Base-by-base conservation (phyloP, 2,888 invertebrate species). In the Desoria tigrina region DNA sequence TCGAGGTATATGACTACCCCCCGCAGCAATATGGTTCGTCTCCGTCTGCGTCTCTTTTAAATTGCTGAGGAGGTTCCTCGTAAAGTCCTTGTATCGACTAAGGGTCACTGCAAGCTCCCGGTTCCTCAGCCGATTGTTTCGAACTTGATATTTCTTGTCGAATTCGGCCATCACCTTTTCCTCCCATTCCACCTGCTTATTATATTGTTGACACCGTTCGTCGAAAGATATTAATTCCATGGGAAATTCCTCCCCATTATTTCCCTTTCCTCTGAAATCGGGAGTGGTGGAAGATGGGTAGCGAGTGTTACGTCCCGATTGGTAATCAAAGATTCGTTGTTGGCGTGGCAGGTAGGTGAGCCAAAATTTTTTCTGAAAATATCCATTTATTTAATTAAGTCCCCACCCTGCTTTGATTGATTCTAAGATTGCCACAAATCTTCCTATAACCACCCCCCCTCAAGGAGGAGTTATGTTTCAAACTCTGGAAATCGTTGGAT, bases 321-420 rank as follows among this genome's bases (percentile, higher is more conserved):
- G 42, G 42, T 45, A 45, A 6, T 27, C 45, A 18, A 4, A 27
- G 24, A 58, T 49, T 16, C 28, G 24, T 26, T 28, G 27, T 39
- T 42, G 39, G 26, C 49, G 26, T 16, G 58, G 58, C 42, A 58
- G 18, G 28, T 58, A 58, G 49, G 45, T 49, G 18, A 42, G 26
- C 58, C 58, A 58, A 28, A 58, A 58, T 9, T 58, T 24, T 45
- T 58, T 58, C 49, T 57, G 42, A 11, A 28, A 55, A 51, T 9
- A 21, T 4, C 23, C n/a, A n/a, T n/a, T n/a, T n/a, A n/a, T n/a
- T n/a, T 16, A 39, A 16, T 11, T 16, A 39, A 39, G 16, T 9
- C 39, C 39, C 39, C 9, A 39, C 16, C 39, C n/a, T n/a, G n/a
- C n/a, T n/a, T n/a, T n/a, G n/a, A n/a, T n/a, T n/a, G n/a, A n/a